Evolutionary conservation across 1,140 invertebrate species (phyloP), one percentile per base, ranked within the genome.

Genomic region (Oedothorax gibbosus): DNA sequence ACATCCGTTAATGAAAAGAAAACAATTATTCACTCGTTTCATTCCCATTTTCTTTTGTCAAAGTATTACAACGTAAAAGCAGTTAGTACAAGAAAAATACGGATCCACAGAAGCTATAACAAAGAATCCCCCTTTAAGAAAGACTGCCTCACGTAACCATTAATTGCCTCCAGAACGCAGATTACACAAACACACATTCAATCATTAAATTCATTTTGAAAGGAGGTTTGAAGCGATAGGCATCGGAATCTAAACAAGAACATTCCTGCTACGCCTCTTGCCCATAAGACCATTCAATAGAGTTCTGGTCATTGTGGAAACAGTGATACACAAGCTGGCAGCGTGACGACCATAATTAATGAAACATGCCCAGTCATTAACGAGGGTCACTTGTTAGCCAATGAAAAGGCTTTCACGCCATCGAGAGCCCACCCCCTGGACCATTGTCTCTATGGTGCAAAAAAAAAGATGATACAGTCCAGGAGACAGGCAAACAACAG

Each of bases 311-410:
- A 82, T 82, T 82, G 80, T 82, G 68, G 57, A 71, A 60, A 53
- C 78, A 79, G 77, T 79, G 77, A 79, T 79, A 79, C 65, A 53
- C 65, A 57, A 71, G 35, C 35, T 35, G 35, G 35, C 80, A 82
- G 69, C 80, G 60, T 82, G 80, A 82, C 80, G 56, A 73, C 51
- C 80, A 82, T 82, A 82, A 82, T 82, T 82, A 82, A 82, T 82
- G 80, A 73, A 35, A 64, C 80, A 82, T 82, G 53, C 56, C 69
- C 69, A 71, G 80, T 82, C 80, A 82, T 82, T 82, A 82, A 82
- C 57, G 80, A 82, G 69, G 57, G 21, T 56, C 56, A 64, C 80
- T 82, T 82, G 80, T 82, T 82, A 73, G 15, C 80, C 80, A 82
- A 82, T 82, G 69, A 82, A 82, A 82, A 82, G 69, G 49, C 68